Evolutionary conservation across 2,113 vertebrate species (phyloP), one percentile per base, ranked within the genome.

Genomic region (Columbina picui): DNA sequence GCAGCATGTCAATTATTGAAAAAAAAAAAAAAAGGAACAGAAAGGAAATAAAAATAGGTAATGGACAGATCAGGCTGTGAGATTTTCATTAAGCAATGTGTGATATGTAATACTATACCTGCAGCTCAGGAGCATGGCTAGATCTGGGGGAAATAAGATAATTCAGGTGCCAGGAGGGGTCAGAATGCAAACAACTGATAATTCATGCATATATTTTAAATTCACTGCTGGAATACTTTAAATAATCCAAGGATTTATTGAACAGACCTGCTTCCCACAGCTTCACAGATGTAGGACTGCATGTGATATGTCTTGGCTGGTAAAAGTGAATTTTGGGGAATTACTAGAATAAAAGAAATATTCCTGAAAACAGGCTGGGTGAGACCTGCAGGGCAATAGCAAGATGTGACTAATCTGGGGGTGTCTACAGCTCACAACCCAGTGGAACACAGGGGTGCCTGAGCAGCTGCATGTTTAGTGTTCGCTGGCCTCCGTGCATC

Each of bases 191-290:
- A 84, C 52, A 70, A 75, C 80, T 79, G 61, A 94, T 55, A 82
- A 53, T 84, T 93, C 69, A 29, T 79, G 57, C 60, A 13, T 78
- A 36, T 64, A 86, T 86, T 96, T 96, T 84, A 95, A 93, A 87
- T 78, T 93, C 65, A 34, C 49, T 93, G 76, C 61, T 89, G 80
- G 86, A 92, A 84, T 84, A 75, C 73, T 73, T 93, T 87, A 61
- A 90, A 75, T 92, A 95, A 95, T 90, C 90, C n/a, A 84, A 52
- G 79, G 75, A 64, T 88, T 94, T 93, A 78, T 78, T 88, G 76
- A 90, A 15, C 71, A 87, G 69, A 32, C 86, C 39, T 71, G 52
- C 76, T 81, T 63, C 80, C 56, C 60, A 64, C 47, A 71, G 92
- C 68, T 71, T 71, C 53, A 56, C 68, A 49, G 80, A 73, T 70